Base-by-base conservation (phyloP, 1,140 invertebrate genomes). In the Calephelis virginiensis region DNA sequence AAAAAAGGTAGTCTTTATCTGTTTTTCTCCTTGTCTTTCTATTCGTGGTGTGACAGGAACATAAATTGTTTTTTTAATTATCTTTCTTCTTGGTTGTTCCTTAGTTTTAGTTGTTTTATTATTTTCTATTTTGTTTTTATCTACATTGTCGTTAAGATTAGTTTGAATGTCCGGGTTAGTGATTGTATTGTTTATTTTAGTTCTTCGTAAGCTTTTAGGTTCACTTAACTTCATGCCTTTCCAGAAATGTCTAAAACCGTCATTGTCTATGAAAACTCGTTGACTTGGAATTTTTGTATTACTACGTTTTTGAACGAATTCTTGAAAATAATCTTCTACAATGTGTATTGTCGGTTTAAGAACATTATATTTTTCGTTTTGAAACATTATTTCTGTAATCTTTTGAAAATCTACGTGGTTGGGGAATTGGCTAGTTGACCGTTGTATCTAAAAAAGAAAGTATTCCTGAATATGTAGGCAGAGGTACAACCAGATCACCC, bases 221-320 rank as follows among this genome's bases (percentile, higher is more conserved):
- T 47, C 17, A 5, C 59, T 45, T 28, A 66, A 43, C 53, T 77
- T 68, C 46, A 82, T 67, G 6, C 71, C 72, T 17, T 66, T 67
- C 85, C 85, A 88, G 40, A 66, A 70, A 72, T 88, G 85, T 61
- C 81, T 69, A 8, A 84, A 76, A 0, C 82, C 81, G 49, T 85
- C 80, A 37, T 68, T 70, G 60, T 86, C 85, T 7, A 86, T 56
- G 48, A 81, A 80, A 47, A 85, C 37, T 68, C 71, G 70, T 45
- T 74, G 66, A 0, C 53, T 71, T 14, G 78, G 71, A 61, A 73
- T 64, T 11, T 75, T 14, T 6, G 11, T 50, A 50, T 69, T 77
- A 7, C 61, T 68, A 13, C 72, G 63, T 69, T 77, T 70, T 28
- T 77, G 67, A 38, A 86, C 80, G 37, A 77, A 78, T 38, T 78